Percentiles rank a stretch among this genome's conserved stretches.
These are phyloP conservation scores for Drosophila nr. fundita DNA, from an alignment of 2,888 invertebrate genomes.

Conservation along the genomic window DNA sequence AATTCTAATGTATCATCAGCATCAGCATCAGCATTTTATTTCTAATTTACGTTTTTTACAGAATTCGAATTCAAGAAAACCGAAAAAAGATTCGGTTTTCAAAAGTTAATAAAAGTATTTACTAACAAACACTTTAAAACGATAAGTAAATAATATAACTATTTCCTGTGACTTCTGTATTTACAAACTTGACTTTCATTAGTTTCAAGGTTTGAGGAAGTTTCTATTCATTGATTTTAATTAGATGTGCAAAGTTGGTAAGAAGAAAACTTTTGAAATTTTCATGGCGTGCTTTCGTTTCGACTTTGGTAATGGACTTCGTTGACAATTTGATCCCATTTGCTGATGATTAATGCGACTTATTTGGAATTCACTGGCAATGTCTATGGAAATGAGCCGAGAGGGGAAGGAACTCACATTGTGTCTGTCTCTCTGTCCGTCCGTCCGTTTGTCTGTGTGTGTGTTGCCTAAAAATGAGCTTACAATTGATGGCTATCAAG, in stretches of 20 bases:
- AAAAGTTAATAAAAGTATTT: neutral
- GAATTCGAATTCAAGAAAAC: no score
- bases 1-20: neutral
- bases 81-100: neutral
- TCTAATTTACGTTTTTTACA: neutral
- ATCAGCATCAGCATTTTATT: neutral
- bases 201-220: neutral
- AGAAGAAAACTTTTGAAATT: conserved; percentile 7
- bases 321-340: conserved; percentile 30
- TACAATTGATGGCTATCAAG: conserved; percentile 34
- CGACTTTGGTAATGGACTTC: conserved; percentile 41
- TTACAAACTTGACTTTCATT: neutral
- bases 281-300: conserved; percentile 8
- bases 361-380: conserved; percentile 56
- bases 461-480: conserved; percentile 40
- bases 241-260: neutral
- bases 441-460: conserved; percentile 28
- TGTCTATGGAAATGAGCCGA: conserved; percentile 37
- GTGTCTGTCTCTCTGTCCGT: neutral
- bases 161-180: neutral
- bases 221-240: conserved; percentile 2
- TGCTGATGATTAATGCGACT: conserved; percentile 48
- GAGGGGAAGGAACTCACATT: conserved; percentile 13
- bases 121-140: neutral
- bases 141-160: neutral